Percentiles rank a stretch among this genome's conserved stretches.
These are phyloP conservation scores for Euzophera pinguis DNA, from an alignment of 2,888 invertebrate genomes.

Conservation along the genomic window DNA sequence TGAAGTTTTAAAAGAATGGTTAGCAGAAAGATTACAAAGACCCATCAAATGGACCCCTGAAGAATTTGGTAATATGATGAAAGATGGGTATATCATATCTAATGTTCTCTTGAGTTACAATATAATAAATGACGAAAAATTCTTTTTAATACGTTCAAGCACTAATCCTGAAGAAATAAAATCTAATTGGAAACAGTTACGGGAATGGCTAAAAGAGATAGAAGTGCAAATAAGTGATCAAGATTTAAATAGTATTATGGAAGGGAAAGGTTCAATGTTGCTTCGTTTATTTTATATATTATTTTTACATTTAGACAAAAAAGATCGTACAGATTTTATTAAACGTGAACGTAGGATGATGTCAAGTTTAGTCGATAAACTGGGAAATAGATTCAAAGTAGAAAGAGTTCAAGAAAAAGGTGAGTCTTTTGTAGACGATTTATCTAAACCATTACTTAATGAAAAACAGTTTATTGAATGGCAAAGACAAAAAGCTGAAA, in stretches of 20 bases:
- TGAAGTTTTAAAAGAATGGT: constrained; percentile 81
- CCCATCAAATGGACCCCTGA: constrained; percentile 76
- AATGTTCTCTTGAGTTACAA: constrained; percentile 79
- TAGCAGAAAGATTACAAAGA: constrained; percentile 75
- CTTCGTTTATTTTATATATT: constrained; percentile 81
- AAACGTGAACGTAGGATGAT: constrained; percentile 67
- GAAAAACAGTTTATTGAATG: constrained; percentile 77
- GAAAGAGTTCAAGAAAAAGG: constrained; percentile 47
- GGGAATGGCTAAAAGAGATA: constrained; percentile 73
- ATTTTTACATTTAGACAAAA: constrained; percentile 80
- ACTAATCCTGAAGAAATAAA: constrained; percentile 57
- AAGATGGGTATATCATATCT: constrained; percentile 79
- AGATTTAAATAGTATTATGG: constrained; percentile 68
- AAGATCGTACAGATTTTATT: constrained; percentile 76
- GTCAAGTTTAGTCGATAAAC: constrained; percentile 58
- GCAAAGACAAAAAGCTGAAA: constrained; percentile 73
- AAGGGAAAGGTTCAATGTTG: constrained; percentile 70
- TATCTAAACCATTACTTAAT: constrained; percentile 63
- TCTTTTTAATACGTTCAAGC: constrained; percentile 64
- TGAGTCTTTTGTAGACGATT: constrained; percentile 55
- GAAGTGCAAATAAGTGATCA: constrained; percentile 63
- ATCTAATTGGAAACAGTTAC: constrained; percentile 74
- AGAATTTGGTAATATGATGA: constrained; percentile 77
- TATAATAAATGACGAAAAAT: constrained; percentile 78
- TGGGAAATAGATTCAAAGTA: constrained; percentile 57